phyloP scores from a whole-genome alignment of 2,797 vertebrate genomes.

The Oreortyx pictus region DNA sequence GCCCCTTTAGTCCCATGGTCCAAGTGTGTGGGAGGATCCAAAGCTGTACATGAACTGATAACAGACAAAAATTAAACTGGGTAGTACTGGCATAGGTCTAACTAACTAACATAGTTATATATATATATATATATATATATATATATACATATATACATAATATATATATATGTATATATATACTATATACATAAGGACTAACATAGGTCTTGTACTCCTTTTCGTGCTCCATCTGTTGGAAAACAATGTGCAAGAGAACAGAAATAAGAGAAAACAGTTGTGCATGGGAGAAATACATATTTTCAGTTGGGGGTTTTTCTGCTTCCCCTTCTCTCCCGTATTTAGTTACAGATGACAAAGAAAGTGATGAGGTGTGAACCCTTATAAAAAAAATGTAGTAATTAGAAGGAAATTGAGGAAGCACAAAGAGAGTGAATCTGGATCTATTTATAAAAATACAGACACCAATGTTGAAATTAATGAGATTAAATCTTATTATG shows the following conservation, averaged over 20 bases:
- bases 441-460: background rate
- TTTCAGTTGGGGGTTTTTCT: background rate
- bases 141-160: too few relatives aligned
- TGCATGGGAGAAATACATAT: background rate
- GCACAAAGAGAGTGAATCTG: background rate
- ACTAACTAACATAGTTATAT: too few relatives aligned
- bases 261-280: background rate
- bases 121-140: too few relatives aligned
- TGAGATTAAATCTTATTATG: conserved; percentile 50
- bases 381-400: background rate
- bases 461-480: conserved; percentile 10
- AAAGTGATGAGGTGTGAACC: background rate
- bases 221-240: background rate
- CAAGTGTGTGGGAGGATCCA: accelerated
- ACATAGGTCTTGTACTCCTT: too few relatives aligned
- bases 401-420: background rate
- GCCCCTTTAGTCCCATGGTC: background rate
- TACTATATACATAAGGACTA: too few relatives aligned
- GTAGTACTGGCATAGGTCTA: background rate
- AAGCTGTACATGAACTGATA: background rate
- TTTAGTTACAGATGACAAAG: background rate
- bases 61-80: background rate
- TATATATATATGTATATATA: too few relatives aligned
- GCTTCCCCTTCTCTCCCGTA: background rate
- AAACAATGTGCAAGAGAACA: background rate